Evolutionary conservation across 2,113 vertebrate species (phyloP), one percentile per base, ranked within the genome.

Genomic region (Emydocephalus ijimae): DNA sequence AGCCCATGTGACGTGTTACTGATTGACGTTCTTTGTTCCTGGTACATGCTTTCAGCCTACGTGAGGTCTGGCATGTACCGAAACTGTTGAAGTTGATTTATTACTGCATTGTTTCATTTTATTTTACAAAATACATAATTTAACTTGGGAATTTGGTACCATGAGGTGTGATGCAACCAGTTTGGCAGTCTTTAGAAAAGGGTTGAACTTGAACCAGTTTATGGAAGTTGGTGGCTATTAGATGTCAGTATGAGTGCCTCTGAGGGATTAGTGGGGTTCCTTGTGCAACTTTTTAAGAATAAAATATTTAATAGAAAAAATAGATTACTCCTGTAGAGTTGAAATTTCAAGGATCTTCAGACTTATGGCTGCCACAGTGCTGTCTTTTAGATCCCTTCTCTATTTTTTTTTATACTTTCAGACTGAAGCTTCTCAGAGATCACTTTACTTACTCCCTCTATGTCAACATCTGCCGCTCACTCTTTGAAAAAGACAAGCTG

Each of bases 401-500:
- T 12, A 74, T 91, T 74, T 93, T 69, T 87, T 93, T 54, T 91
- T 9, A 1, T 59, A 24, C 43, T 2, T 94, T 11, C 92, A 99
- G 98, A 94, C 95, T 99, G 52, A 97, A 98, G 87, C 98, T 98
- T 95, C 98, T 99, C 90, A 97, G 94, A 96, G 98, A 99, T 93
- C 98, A 99, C 94, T 99, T 99, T 92, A 99, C 98, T 12, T 99
- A 98, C 89, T 97, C 98, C 0, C 97, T 99, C 48, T 99, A 99
- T 4, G 96, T 98, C 87, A 99, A 98, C n/a, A 94, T 99, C 91
- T 99, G 98, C 92, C 98, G 98, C n/a, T 99, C 98, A 0, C 98
- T 99, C 50, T 99, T 99, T 96, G 98, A 99, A 96, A 99, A 99
- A 96, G 98, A 99, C 95, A 99, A 99, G 93, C 97, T 99, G 69